Conservation (phyloP, 2,113 vertebrate species). For the Polypterus senegalus region DNA sequence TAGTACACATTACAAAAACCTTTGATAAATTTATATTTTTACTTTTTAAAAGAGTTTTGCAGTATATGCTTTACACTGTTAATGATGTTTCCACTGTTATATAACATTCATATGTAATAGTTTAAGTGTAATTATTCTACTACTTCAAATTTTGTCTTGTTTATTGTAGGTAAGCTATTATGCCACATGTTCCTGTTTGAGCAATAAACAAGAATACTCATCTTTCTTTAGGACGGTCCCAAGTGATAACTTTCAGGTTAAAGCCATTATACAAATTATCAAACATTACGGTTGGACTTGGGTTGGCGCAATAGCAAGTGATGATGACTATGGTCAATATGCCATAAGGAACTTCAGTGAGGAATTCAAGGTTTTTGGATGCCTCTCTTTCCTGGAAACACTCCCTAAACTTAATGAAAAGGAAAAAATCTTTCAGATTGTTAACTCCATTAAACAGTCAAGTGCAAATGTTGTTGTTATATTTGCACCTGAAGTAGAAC, state of each 20-base stretch:
- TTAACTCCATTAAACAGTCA: conserved; percentile 1
- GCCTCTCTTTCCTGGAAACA: conserved; percentile 4
- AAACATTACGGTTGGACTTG: conserved; percentile 13
- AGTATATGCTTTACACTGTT: no score
- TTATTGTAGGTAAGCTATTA: conserved; percentile 9
- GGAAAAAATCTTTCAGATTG: conserved; percentile 7
- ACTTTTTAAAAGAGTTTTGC: no score
- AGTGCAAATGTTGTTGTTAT: conserved; percentile 6
- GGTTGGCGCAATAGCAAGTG: conserved; percentile 6
- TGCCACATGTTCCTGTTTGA: conserved; percentile 2
- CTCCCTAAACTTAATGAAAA: conserved; percentile 1
- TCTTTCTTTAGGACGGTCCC: conserved; percentile 13
- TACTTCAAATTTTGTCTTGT: background rate
- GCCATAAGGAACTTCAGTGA: conserved; percentile 5
- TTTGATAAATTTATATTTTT: no score
- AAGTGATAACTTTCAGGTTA: conserved; percentile 12
- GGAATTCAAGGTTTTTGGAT: background rate
- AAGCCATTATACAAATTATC: conserved; percentile 7
- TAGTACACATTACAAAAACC: no score
- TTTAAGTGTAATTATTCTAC: no score
- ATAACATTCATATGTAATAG: no score
- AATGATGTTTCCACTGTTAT: no score
- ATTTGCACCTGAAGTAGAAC: conserved; percentile 2
- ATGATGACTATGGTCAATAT: conserved; percentile 9
- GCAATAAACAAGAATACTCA: conserved; percentile 11